Base-by-base conservation (phyloP, 2,113 vertebrate genomes). In the Zeus faber region DNA sequence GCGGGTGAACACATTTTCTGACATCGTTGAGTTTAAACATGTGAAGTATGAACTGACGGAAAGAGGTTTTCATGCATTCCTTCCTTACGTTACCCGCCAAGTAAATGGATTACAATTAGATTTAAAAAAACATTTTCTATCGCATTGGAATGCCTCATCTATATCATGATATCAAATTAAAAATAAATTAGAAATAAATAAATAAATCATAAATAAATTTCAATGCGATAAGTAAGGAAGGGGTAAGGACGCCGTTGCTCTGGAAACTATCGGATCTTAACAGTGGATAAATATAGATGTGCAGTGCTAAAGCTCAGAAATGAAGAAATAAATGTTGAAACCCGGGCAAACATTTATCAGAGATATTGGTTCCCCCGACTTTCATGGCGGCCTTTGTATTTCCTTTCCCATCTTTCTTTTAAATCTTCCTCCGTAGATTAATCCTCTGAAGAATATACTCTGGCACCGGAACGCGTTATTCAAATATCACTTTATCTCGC, bases 291-390 rank as follows among this genome's bases (percentile, higher is more conserved):
- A 55, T 46, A 53, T 14, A 62, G 57, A 8, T 18, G 46, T 21
- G 18, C 40, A 9, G 3, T 24, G 54, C 17, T 62, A 9, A 68
- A 45, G 61, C 25, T 67, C 23, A 33, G 26, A 47, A 58, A 50
- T 62, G 44, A 68, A 67, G 58, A 39, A 53, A 57, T 72, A 43
- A 81, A 74, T 70, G 57, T 67, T 21, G 53, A 65, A 79, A 49
- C 41, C 26, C 13, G 8, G 49, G 61, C 54, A 70, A 72, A 76
- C 63, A 70, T 68, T 65, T 70, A 60, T 55, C 45, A 5, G 50
- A 53, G 43, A 57, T 49, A 58, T 64, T 56, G 47, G 29, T 57
- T 54, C 23, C 27, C 4, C 13, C 31, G 4, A 29, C 60, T 54
- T 49, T 35, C 21, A 18, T 20, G 23, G 14, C 8, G 1, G 17